Conservation (phyloP, 2,113 vertebrate genomes). For the Nibea albiflora region DNA sequence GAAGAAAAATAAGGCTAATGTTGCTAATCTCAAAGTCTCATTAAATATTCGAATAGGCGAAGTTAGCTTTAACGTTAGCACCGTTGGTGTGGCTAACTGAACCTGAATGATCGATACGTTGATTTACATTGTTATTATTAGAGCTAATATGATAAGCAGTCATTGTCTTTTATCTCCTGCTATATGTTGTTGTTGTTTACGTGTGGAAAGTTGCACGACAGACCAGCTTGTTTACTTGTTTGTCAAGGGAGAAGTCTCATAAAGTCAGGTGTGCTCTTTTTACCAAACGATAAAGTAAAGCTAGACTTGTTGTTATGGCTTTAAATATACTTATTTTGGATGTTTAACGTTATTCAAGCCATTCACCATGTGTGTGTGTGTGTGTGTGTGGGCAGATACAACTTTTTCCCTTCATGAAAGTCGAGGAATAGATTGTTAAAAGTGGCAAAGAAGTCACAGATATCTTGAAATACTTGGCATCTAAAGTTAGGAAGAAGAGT, state of each 20-base stretch:
- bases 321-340: not conserved
- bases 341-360: not conserved
- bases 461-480: not conserved
- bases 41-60: not conserved
- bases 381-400: not conserved
- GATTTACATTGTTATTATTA: not conserved
- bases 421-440: not conserved
- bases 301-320: not conserved
- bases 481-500: no score
- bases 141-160: not conserved
- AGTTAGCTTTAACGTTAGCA: conserved; percentile 12
- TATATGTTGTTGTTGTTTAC: not conserved
- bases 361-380: not conserved
- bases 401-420: not conserved
- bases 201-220: conserved; percentile 1
- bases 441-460: not conserved
- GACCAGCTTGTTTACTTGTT: not conserved
- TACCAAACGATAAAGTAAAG: not conserved
- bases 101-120: rapidly evolving
- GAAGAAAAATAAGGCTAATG: not conserved
- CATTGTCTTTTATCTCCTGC: not conserved
- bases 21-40: conserved; percentile 1
- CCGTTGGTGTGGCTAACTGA: not conserved
- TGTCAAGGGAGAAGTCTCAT: not conserved
- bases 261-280: not conserved